Conservation (phyloP, 2,113 vertebrate species). For the Myanophis thanlyinensis region DNA sequence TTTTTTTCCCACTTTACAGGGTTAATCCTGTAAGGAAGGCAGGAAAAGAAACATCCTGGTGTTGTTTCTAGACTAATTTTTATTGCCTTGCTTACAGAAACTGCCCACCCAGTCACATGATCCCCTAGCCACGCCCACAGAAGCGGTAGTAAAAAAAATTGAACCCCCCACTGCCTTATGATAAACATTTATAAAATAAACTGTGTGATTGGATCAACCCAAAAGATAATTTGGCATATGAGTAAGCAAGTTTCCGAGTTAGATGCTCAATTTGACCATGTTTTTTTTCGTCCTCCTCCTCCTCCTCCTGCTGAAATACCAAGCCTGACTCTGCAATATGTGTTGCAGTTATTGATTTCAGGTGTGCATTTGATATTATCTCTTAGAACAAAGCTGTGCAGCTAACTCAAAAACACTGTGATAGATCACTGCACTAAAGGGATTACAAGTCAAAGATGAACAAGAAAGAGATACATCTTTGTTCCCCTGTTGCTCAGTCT, state of each 20-base stretch:
- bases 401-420: not conserved
- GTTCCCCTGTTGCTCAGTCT: not conserved
- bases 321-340: not conserved
- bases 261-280: not conserved
- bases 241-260: not conserved
- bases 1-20: too few species aligned
- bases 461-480: not conserved
- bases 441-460: not conserved
- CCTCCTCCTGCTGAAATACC: not conserved
- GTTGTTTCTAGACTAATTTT: too few species aligned
- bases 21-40: too few species aligned
- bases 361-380: not conserved
- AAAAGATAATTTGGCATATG: not conserved
- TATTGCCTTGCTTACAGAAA: too few species aligned
- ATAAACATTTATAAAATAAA: not conserved
- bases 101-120: too few species aligned
- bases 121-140: too few species aligned
- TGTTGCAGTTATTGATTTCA: not conserved
- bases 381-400: not conserved
- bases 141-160: too few species aligned
- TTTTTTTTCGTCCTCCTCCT: too few species aligned
- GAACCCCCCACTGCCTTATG: too few species aligned
- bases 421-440: not conserved
- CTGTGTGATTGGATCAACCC: not conserved
- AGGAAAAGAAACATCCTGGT: too few species aligned